A percentile compares a stretch with the other conserved stretches of the same genome.
These are phyloP conservation scores for Telmatherina bonti DNA, from an alignment of 2,797 vertebrate genomes.

Conservation along the genomic window DNA sequence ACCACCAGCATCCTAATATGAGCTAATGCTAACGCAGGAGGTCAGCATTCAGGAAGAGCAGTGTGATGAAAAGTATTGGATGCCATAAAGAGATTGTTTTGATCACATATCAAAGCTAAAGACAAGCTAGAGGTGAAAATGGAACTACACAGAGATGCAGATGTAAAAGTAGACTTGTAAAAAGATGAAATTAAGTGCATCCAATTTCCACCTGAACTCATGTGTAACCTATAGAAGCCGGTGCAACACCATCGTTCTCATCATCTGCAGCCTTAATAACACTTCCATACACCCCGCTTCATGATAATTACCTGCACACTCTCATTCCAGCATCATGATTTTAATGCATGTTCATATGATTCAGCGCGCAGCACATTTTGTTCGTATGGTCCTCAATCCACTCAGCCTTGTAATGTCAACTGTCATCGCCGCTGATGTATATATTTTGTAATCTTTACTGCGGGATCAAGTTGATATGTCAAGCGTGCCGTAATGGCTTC, in stretches of 20 bases:
- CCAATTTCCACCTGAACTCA: conserved; percentile 8
- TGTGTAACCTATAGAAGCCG: conserved; percentile 11
- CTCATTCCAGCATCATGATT: conserved; percentile 5
- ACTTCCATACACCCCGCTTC: neutral
- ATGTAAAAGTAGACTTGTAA: conserved; percentile 8
- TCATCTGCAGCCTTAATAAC: neutral
- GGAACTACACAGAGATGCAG: neutral
- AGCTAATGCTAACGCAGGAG: conserved; percentile 66
- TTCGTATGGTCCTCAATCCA: conserved; percentile 32
- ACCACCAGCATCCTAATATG: conserved; percentile 49
- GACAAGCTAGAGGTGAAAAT: neutral
- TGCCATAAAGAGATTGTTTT: conserved; percentile 23
- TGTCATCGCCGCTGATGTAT: conserved; percentile 63
- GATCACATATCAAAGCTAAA: conserved; percentile 11
- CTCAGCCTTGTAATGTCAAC: conserved; percentile 62
- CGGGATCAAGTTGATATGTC: conserved; percentile 72
- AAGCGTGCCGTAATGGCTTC: conserved; percentile 56
- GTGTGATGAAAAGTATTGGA: conserved; percentile 26
- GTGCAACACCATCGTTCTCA: conserved; percentile 10
- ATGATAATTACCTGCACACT: conserved; percentile 27
- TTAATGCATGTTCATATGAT: conserved; percentile 35
- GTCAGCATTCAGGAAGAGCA: conserved; percentile 49
- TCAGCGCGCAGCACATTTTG: conserved; percentile 19
- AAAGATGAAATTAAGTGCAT: conserved; percentile 31
- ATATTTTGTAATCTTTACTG: conserved; percentile 65